These are phyloP conservation scores for Lordiphosa collinella DNA, from an alignment of 1,140 invertebrate species.

Conservation along the genomic window DNA sequence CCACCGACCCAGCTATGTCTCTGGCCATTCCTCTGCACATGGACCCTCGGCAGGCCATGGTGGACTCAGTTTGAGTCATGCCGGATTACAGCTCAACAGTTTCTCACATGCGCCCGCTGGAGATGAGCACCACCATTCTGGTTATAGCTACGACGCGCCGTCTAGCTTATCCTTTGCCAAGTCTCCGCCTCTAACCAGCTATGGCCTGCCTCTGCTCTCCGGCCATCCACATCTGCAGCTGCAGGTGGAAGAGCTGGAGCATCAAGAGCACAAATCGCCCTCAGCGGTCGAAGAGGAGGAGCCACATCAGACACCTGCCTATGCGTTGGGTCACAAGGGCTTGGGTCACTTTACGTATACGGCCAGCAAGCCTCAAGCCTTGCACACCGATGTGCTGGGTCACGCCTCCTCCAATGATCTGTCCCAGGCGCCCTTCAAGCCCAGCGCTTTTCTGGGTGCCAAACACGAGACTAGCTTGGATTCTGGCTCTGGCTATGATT, in stretches of 20 bases:
- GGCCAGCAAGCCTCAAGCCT: conserved; percentile 61
- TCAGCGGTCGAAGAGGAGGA: conserved; percentile 9
- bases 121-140: conserved; percentile 7
- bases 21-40: conserved; percentile 1
- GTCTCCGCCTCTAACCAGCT: conserved; percentile 44
- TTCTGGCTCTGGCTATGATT: conserved; percentile 41
- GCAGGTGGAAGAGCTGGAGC: conserved; percentile 27
- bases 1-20: conserved; percentile 10
- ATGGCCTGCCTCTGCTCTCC: conserved; percentile 47
- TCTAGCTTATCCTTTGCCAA: conserved; percentile 37
- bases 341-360: conserved; percentile 69
- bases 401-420: background rate
- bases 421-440: conserved; percentile 59
- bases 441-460: conserved; percentile 67
- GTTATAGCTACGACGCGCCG: conserved; percentile 47
- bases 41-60: background rate
- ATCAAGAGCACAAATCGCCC: conserved; percentile 3
- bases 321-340: conserved; percentile 69
- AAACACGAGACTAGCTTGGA: conserved; percentile 40
- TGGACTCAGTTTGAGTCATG: conserved; percentile 8
- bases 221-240: conserved; percentile 34
- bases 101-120: background rate
- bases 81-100: conserved; percentile 16
- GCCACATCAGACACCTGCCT: conserved; percentile 45
- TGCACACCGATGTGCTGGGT: conserved; percentile 46